These are phyloP conservation scores for Drosophila kepulauana DNA, from an alignment of 1,140 invertebrate species.

Conservation along the genomic window DNA sequence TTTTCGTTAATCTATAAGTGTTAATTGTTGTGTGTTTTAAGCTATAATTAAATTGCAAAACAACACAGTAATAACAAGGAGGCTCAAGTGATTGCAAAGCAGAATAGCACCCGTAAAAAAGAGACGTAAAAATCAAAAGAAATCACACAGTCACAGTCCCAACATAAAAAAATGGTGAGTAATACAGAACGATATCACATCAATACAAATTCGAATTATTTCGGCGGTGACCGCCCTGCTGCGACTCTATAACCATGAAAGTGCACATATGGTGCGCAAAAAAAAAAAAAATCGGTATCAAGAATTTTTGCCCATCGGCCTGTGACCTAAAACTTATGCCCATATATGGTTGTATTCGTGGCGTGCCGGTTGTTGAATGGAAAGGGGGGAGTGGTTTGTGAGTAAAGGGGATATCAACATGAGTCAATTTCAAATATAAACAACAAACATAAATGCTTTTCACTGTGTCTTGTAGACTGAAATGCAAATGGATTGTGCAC, in stretches of 20 bases:
- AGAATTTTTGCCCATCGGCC: not conserved
- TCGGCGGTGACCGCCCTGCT: slow-evolving; percentile 33
- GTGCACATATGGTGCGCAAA: slow-evolving; percentile 1
- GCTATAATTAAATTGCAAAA: slow-evolving; percentile 7
- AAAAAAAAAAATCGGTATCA: not conserved
- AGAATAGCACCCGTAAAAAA: not conserved
- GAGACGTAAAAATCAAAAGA: slow-evolving; percentile 24
- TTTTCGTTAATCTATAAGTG: slow-evolving; percentile 11
- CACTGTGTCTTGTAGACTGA: slow-evolving; percentile 90
- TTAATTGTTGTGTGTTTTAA: slow-evolving; percentile 2
- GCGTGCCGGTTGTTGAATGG: slow-evolving; percentile 54
- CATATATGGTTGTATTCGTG: slow-evolving; percentile 68
- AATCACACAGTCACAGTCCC: slow-evolving; percentile 27
- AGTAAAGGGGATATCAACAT: slow-evolving; percentile 21
- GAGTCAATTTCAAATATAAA: slow-evolving; percentile 46
- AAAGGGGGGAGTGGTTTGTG: not conserved
- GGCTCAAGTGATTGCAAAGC: not conserved
- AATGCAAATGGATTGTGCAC: slow-evolving; percentile 98
- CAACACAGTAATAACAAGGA: not conserved
- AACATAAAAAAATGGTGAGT: slow-evolving; percentile 65
- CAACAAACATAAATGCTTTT: not conserved
- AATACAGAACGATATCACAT: slow-evolving; percentile 53
- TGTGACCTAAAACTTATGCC: slow-evolving; percentile 61
- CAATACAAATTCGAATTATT: slow-evolving; percentile 41
- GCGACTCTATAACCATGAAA: not conserved